These are phyloP conservation scores for Cydia amplana DNA, from an alignment of 1,140 invertebrate genomes.

Conservation along the genomic window DNA sequence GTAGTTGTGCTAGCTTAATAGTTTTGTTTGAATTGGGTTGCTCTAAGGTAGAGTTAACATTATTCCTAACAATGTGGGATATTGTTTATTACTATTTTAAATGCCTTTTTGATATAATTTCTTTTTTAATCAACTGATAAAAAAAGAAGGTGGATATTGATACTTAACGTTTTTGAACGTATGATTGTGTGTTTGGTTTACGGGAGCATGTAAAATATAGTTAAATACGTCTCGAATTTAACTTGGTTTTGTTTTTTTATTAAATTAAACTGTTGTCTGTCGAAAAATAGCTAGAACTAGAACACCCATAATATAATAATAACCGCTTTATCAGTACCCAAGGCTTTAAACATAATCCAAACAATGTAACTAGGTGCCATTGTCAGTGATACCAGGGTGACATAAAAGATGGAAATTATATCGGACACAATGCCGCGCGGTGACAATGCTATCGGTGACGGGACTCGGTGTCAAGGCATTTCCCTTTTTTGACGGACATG, in stretches of 20 bases:
- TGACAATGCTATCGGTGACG: conserved; percentile 26
- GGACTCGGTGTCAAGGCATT: conserved; percentile 27
- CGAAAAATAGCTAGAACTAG: neutral
- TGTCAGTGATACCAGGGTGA: conserved; percentile 22
- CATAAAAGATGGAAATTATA: conserved; percentile 26
- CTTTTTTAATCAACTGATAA: no score
- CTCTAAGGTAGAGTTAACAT: neutral
- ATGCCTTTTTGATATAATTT: no score
- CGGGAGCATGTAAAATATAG: no score
- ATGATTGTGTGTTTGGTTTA: no score
- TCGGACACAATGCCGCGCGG: conserved; percentile 24
- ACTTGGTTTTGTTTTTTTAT: no score
- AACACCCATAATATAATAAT: conserved; percentile 1
- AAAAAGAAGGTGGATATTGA: no score
- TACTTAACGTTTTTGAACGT: no score
- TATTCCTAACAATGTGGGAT: no score
- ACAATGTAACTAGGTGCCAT: conserved; percentile 14
- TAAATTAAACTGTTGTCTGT: neutral
- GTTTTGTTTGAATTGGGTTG: neutral
- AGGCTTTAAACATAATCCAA: conserved; percentile 16
- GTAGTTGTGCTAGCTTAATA: neutral
- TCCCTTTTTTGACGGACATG: conserved; percentile 29
- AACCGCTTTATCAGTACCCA: conserved; percentile 7
- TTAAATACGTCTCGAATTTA: no score
- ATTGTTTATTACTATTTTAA: no score